Percentiles rank a stretch among this genome's conserved stretches.
These are phyloP conservation scores for Petrolisthes cinctipes DNA, from an alignment of 2,888 invertebrate genomes.

Conservation along the genomic window DNA sequence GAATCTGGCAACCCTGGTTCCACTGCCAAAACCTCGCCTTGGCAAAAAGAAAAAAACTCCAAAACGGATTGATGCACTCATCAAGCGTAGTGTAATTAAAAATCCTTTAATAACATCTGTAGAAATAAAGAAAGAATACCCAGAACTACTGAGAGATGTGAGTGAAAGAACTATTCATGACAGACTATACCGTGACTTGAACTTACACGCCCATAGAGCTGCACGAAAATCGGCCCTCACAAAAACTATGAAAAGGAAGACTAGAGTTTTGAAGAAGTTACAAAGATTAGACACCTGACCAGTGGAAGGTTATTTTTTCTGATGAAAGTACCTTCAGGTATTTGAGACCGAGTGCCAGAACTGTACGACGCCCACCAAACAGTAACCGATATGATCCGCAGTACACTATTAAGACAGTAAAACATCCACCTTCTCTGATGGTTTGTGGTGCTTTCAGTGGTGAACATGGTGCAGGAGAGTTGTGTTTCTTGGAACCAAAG, in stretches of 20 bases:
- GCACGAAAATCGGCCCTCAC: background rate
- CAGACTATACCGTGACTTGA: background rate
- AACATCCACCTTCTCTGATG: background rate
- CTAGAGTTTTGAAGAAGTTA: background rate
- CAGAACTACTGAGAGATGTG: background rate
- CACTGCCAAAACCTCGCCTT: background rate
- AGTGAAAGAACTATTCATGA: background rate
- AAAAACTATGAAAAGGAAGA: background rate
- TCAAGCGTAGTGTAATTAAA: background rate
- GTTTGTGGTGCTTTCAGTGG: background rate
- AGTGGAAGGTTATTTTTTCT: constrained; percentile 1
- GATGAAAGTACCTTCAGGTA: background rate
- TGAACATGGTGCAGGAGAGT: background rate
- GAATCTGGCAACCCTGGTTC: too few relatives aligned
- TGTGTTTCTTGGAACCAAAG: background rate
- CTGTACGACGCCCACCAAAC: background rate
- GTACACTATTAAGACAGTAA: background rate
- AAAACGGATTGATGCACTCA: background rate
- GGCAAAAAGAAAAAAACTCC: background rate
- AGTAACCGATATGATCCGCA: background rate
- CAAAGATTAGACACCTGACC: background rate
- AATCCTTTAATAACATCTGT: background rate
- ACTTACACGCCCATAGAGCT: background rate
- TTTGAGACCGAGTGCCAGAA: background rate
- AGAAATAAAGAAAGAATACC: background rate